These are phyloP conservation scores for Gymnopithys bicolor DNA, from an alignment of 2,797 vertebrate genomes.

Conservation along the genomic window DNA sequence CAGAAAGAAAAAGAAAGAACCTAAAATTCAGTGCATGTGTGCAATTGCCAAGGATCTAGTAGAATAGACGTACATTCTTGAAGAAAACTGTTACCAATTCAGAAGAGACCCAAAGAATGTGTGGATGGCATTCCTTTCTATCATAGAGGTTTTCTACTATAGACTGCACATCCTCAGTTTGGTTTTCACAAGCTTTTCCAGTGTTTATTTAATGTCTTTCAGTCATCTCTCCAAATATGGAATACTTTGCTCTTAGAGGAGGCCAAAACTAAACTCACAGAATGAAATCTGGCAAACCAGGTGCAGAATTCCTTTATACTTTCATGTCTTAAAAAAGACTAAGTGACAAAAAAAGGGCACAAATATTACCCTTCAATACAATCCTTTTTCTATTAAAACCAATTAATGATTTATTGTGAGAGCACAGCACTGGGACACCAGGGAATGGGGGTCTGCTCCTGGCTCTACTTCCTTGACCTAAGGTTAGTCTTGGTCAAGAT, in stretches of 20 bases:
- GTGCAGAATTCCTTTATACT: neutral
- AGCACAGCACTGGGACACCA: neutral
- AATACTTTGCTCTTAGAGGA: neutral
- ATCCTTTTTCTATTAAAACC: neutral
- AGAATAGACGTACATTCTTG: neutral
- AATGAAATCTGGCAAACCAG: neutral
- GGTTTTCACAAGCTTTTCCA: neutral
- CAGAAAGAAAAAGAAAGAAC: neutral
- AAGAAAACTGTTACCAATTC: neutral
- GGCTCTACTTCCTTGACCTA: neutral
- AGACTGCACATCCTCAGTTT: neutral
- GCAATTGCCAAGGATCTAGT: neutral
- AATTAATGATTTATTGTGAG: neutral
- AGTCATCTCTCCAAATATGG: neutral
- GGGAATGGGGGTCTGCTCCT: neutral
- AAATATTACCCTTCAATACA: neutral
- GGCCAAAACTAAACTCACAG: neutral
- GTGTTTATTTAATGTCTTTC: neutral
- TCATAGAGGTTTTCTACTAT: neutral
- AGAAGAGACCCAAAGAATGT: neutral
- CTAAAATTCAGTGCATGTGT: neutral
- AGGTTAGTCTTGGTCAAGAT: constrained; percentile 1
- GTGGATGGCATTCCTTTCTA: neutral
- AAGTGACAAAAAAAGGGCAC: neutral
- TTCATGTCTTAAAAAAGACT: neutral